A percentile compares a stretch with the other conserved stretches of the same genome.
Conservation (phyloP, 2,888 invertebrate species). For the Mechanitis messenoides region DNA sequence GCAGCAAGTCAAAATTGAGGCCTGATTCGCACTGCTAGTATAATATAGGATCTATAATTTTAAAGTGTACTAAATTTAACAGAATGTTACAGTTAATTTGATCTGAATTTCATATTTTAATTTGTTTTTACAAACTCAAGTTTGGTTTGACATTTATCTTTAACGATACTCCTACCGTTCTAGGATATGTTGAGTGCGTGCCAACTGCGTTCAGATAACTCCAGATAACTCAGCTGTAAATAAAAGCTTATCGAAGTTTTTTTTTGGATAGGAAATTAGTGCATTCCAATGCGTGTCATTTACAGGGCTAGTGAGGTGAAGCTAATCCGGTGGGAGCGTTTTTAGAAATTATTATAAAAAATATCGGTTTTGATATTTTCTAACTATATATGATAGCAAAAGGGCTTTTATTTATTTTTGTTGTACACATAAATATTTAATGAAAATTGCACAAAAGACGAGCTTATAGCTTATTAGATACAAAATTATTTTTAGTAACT, state of each 20-base stretch:
- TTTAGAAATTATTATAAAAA: neutral
- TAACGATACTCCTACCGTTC: constrained; percentile 6
- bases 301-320: neutral
- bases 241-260: constrained; percentile 27
- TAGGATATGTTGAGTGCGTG: constrained; percentile 23
- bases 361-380: neutral
- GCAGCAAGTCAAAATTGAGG: too few species aligned
- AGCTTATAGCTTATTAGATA: neutral
- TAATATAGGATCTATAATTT: too few species aligned
- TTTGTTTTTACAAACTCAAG: neutral
- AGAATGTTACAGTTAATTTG: neutral
- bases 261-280: constrained; percentile 22
- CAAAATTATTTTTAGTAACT: neutral
- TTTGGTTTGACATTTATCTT: neutral
- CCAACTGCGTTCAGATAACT: constrained; percentile 22
- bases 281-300: constrained; percentile 17
- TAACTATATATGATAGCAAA: neutral
- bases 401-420: neutral
- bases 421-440: too few species aligned
- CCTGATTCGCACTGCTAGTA: too few species aligned
- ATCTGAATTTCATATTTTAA: neutral
- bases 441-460: neutral
- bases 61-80: constrained; percentile 5
- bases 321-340: neutral
- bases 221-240: constrained; percentile 21